These are phyloP conservation scores for Druceiella hillmani DNA, from an alignment of 2,888 invertebrate species.

Conservation along the genomic window DNA sequence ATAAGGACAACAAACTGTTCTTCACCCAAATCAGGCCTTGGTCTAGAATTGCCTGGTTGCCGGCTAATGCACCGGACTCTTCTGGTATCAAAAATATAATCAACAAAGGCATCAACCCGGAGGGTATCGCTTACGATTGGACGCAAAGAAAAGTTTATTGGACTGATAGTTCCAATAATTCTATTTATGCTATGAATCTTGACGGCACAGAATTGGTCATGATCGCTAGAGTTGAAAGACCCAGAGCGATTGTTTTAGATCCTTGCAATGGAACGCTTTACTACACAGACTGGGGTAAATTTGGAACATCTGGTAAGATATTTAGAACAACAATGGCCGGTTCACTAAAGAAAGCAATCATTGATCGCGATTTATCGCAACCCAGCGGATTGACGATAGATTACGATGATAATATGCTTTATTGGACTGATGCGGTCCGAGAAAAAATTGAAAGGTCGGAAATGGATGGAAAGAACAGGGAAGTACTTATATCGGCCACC, in stretches of 20 bases:
- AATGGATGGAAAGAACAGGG: constrained; percentile 80
- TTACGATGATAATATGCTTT: constrained; percentile 86
- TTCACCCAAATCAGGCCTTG: constrained; percentile 93
- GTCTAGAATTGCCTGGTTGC: constrained; percentile 80
- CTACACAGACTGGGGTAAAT: constrained; percentile 94
- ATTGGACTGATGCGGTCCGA: constrained; percentile 96
- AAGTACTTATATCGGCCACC: constrained; percentile 80
- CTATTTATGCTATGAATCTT: constrained; percentile 91
- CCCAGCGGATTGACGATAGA: constrained; percentile 95
- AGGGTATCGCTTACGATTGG: constrained; percentile 96
- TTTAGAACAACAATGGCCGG: constrained; percentile 96
- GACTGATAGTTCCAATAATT: constrained; percentile 93
- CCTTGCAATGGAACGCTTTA: constrained; percentile 94
- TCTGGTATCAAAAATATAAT: constrained; percentile 62
- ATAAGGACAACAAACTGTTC: constrained; percentile 76
- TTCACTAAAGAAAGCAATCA: constrained; percentile 79
- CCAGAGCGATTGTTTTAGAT: constrained; percentile 91
- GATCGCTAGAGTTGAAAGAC: constrained; percentile 90
- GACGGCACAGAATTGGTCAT: constrained; percentile 84
- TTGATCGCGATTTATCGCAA: constrained; percentile 87
- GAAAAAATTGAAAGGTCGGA: constrained; percentile 93
- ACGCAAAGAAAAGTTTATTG: constrained; percentile 96
- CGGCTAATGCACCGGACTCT: constrained; percentile 62
- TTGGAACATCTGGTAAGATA: constrained; percentile 90
- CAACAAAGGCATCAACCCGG: constrained; percentile 80